Base-by-base conservation (phyloP, 2,888 invertebrate species). In the Epistrophella euchroma region DNA sequence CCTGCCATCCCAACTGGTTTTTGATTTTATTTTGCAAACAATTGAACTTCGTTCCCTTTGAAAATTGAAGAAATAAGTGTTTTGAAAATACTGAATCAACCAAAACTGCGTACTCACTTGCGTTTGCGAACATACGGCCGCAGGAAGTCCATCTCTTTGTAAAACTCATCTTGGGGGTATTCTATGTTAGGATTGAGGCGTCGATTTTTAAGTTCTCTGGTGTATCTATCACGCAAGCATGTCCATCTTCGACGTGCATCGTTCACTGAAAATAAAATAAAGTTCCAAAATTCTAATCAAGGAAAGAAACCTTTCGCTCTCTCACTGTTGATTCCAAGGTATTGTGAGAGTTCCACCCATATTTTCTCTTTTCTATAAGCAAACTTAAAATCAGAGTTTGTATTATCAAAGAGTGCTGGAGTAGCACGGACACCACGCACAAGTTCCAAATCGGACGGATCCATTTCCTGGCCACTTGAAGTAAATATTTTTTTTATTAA, bases 241-340 rank as follows among this genome's bases (percentile, higher is more conserved):
- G 92, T 92, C 93, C 93, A 93, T 3, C 92, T 89, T n/a, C 91
- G 89, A 13, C 91, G 89, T 32, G 90, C 90, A 35, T 92, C 91
- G 47, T 85, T 72, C 2, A 89, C 89, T 86, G 17, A 32, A 32
- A 19, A 22, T 22, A 47, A 25, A 17, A 52, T n/a, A 13, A 35
- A 74, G 1, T 37, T 64, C 1, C 0, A 43, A 52, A 52, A 25
- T 25, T 1, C 6, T 4, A 37, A 47, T 32, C 9, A 9, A 15
- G 22, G 13, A 40, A 43, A 32, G 15, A 7, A 52, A 15, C 52
- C 25, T 32, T 47, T 47, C 32, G 56, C 62, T 62, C 15, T 73
- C 79, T 81, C 58, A 86, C 86, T 60, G 17, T 89, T 85, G 88
- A 90, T 90, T 5, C 89, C 89, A 6, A 91, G 73, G 40, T 88